Percentiles rank a stretch among this genome's conserved stretches.
These are phyloP conservation scores for Xanthorhoe spadicearia DNA, from an alignment of 2,888 invertebrate species.

Conservation along the genomic window DNA sequence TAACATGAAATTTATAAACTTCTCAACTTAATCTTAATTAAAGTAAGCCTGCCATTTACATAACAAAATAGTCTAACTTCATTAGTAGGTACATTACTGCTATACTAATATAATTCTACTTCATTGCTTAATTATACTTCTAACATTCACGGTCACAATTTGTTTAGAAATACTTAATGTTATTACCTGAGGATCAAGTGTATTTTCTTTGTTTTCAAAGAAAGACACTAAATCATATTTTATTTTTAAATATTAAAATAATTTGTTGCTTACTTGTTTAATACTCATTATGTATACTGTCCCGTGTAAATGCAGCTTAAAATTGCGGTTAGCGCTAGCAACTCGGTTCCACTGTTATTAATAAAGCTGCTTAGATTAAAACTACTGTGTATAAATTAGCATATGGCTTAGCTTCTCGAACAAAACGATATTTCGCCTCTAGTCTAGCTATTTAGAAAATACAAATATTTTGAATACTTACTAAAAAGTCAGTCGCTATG, in stretches of 20 bases:
- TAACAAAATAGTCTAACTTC: no score
- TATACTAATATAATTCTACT: no score
- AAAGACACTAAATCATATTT: no score
- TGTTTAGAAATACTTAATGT: no score
- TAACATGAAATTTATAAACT: background rate
- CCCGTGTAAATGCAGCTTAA: slow-evolving; percentile 27
- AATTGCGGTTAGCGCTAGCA: slow-evolving; percentile 57
- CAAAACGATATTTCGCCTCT: slow-evolving; percentile 11
- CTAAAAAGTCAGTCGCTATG: background rate
- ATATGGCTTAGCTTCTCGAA: slow-evolving; percentile 34
- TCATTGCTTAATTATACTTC: no score
- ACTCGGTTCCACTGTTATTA: slow-evolving; percentile 60
- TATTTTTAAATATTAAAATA: no score
- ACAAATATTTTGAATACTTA: slow-evolving; percentile 1
- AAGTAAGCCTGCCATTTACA: background rate
- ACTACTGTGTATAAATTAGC: slow-evolving; percentile 49
- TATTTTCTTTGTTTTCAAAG: no score
- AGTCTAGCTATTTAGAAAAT: slow-evolving; percentile 14
- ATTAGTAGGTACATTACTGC: background rate
- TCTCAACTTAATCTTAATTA: background rate
- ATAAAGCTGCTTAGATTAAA: slow-evolving; percentile 65
- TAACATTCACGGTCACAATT: background rate
- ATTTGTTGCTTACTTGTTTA: background rate
- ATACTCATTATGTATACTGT: background rate
- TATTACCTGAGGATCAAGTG: no score